These are phyloP conservation scores for Aegithalos caudatus DNA, from an alignment of 2,113 vertebrate species.

Conservation along the genomic window DNA sequence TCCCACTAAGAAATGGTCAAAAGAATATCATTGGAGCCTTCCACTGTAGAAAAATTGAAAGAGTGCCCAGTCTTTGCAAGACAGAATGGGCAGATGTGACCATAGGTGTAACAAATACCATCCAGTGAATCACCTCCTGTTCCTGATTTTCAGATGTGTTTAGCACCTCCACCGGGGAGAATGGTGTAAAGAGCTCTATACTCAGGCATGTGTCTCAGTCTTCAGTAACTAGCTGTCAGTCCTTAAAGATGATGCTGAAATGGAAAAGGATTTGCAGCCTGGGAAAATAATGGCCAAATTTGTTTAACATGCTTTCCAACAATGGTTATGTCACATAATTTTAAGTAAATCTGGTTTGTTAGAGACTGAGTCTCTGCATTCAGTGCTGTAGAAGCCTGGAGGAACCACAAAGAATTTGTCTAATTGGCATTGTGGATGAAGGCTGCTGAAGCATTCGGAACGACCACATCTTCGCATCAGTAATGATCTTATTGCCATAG, in stretches of 20 bases:
- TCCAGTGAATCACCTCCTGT: not conserved
- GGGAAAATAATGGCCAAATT: not conserved
- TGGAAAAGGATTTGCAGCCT: not conserved
- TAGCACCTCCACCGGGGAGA: not conserved
- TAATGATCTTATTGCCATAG: slow-evolving; percentile 22
- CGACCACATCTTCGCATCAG: not conserved
- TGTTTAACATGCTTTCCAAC: not conserved
- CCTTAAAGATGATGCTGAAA: not conserved
- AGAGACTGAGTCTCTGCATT: not conserved
- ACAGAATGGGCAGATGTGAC: not conserved
- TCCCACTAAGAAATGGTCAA: not conserved
- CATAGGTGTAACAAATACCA: not conserved
- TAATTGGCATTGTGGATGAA: slow-evolving; percentile 8
- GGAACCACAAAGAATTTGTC: not conserved
- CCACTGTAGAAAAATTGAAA: not conserved
- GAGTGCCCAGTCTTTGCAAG: not conserved
- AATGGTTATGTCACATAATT: not conserved
- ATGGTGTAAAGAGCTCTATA: not conserved
- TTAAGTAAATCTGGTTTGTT: not conserved
- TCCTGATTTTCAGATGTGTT: not conserved
- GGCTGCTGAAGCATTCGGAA: not conserved
- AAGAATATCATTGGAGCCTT: not conserved
- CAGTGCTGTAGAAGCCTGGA: not conserved
- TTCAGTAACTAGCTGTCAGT: not conserved
- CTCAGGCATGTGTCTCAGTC: not conserved